Percentiles rank a stretch among this genome's conserved stretches.
Conservation (phyloP, 30 jellyfish, hydroid and myxozoan species). For the Cassiopea andromeda region DNA sequence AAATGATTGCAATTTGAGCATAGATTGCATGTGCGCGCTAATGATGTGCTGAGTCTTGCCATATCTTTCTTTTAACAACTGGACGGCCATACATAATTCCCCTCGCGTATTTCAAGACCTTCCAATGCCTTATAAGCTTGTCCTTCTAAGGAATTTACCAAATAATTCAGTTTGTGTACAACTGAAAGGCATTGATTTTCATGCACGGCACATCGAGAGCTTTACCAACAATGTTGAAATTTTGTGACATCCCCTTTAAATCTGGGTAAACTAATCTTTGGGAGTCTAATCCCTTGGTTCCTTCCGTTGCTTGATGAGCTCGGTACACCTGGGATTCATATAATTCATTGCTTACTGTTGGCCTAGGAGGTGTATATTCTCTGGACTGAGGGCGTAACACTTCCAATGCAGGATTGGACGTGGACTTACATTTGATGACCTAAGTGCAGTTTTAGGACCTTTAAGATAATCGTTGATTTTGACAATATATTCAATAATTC, state of each 20-base stretch:
- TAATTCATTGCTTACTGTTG: not conserved
- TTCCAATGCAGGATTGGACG: not conserved
- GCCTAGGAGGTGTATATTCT: not conserved
- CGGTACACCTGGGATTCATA: not conserved
- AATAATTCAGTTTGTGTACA: slow-evolving; percentile 21
- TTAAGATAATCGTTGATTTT: not conserved
- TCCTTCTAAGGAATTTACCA: slow-evolving; percentile 39
- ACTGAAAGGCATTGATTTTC: not conserved
- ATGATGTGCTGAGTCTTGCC: not conserved
- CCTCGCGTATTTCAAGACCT: slow-evolving; percentile 13
- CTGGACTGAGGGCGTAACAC: not conserved
- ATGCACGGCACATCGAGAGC: slow-evolving; percentile 15
- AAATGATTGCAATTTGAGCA: slow-evolving; percentile 10
- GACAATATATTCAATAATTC: too few relatives aligned
- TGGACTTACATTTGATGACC: not conserved
- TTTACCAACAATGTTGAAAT: slow-evolving; percentile 26
- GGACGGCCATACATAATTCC: slow-evolving; percentile 22
- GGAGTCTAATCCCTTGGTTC: slow-evolving; percentile 30
- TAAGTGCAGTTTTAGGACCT: not conserved
- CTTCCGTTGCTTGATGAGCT: not conserved
- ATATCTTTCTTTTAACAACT: not conserved
- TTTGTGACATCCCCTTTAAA: slow-evolving; percentile 32
- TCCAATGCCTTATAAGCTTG: slow-evolving; percentile 46
- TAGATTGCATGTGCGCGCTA: not conserved
- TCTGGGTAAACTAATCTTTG: slow-evolving; percentile 29